Percentiles rank a stretch among this genome's conserved stretches.
Conservation (phyloP, 35 echinoderm and acorn worm species). For the Stichopus chloronotus region DNA sequence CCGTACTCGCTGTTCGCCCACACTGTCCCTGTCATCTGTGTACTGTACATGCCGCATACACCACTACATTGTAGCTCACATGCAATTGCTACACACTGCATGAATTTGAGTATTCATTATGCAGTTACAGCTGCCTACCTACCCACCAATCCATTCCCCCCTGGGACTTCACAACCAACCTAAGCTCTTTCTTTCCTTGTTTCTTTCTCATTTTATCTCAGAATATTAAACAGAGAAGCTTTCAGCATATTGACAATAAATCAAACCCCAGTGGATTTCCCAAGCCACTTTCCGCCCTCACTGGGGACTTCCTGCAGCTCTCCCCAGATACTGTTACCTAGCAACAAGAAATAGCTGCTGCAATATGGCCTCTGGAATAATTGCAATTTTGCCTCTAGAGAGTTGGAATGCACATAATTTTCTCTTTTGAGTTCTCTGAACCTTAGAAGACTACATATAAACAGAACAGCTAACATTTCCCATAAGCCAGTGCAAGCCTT, state of each 20-base stretch:
- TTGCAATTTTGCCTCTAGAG: conserved; percentile 60
- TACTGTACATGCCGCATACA: too few species aligned
- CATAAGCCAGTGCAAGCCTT: conserved; percentile 31
- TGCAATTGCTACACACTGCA: not conserved
- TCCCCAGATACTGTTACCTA: conserved; percentile 43
- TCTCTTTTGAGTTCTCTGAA: conserved; percentile 28
- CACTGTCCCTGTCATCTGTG: too few species aligned
- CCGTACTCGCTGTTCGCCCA: not conserved
- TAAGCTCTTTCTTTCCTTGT: conserved; percentile 4
- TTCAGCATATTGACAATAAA: conserved; percentile 68
- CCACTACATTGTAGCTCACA: not conserved
- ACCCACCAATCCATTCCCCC: conserved; percentile 39
- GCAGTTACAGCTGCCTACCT: conserved; percentile 17
- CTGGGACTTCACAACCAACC: conserved; percentile 52
- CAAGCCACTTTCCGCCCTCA: conserved; percentile 56
- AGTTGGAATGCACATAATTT: conserved; percentile 58
- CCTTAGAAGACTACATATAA: conserved; percentile 17
- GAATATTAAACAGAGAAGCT: conserved; percentile 59
- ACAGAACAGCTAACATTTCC: conserved; percentile 40
- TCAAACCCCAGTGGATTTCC: conserved; percentile 59
- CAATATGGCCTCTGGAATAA: conserved; percentile 66
- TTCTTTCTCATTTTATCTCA: conserved; percentile 49
- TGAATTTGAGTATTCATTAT: conserved; percentile 48
- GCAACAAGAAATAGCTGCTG: conserved; percentile 57
- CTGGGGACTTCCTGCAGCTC: conserved; percentile 58